phyloP scores from a whole-genome alignment of 1,140 invertebrate genomes.

The Drosophila athabasca region DNA sequence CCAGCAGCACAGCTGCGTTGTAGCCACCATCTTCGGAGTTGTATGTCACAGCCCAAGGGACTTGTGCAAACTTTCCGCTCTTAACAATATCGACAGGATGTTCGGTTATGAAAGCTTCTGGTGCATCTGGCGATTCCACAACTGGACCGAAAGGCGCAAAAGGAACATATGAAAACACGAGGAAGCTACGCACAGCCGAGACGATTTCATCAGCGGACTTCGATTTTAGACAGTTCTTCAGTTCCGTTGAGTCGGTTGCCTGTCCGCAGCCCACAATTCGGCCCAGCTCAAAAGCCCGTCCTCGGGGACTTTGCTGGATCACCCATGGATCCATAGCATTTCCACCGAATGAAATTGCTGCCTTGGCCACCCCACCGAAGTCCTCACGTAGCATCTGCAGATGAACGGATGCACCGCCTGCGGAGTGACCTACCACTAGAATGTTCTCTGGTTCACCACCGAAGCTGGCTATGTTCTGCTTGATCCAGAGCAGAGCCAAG shows the following conservation, averaged over 20 bases:
- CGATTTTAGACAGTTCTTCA: constrained; percentile 86
- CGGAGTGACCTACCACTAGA: constrained; percentile 85
- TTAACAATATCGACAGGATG: constrained; percentile 84
- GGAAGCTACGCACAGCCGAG: constrained; percentile 43
- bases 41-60: constrained; percentile 85
- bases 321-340: constrained; percentile 71
- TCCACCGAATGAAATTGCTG: constrained; percentile 65
- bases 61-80: constrained; percentile 83
- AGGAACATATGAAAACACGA: constrained; percentile 85
- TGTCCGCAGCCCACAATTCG: constrained; percentile 85
- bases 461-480: constrained; percentile 84
- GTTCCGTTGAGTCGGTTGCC: constrained; percentile 60
- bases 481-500: constrained; percentile 58
- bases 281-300: constrained; percentile 85
- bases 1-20: constrained; percentile 81
- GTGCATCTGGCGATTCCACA: constrained; percentile 76
- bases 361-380: constrained; percentile 41
- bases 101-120: constrained; percentile 84
- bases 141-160: constrained; percentile 86
- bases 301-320: constrained; percentile 84
- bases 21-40: constrained; percentile 85
- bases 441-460: constrained; percentile 87
- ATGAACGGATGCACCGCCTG: constrained; percentile 86
- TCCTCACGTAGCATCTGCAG: constrained; percentile 87
- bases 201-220: constrained; percentile 81